These are phyloP conservation scores for Trichoplax adhaerens DNA, from an alignment of 37 sponge, comb jelly and placozoan genomes.

Conservation along the genomic window DNA sequence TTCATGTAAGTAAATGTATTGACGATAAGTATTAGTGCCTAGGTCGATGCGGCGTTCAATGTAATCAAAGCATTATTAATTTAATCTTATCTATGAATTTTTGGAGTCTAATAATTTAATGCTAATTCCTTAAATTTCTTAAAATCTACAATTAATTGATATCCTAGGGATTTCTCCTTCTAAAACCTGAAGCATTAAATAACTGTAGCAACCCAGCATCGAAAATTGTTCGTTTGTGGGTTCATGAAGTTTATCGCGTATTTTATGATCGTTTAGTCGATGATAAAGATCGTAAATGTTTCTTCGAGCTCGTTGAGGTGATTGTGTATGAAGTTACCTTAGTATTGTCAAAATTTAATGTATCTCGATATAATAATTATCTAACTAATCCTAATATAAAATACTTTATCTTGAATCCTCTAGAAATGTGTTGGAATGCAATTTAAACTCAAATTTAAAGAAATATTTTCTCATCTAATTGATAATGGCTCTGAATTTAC, in stretches of 20 bases:
- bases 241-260: constrained; percentile 30
- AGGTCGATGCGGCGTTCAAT: too few species aligned
- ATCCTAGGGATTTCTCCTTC: too few species aligned
- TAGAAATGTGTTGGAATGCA: constrained; percentile 1
- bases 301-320: constrained; percentile 23
- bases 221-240: constrained; percentile 28
- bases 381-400: background rate
- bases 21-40: too few species aligned
- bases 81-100: too few species aligned
- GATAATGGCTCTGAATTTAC: constrained; percentile 16
- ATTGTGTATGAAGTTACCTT: background rate
- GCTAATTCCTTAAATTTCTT: too few species aligned
- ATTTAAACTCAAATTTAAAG: constrained; percentile 18
- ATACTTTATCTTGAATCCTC: too few species aligned
- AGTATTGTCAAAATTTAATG: background rate
- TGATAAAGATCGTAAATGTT: constrained; percentile 4
- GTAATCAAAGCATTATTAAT: too few species aligned
- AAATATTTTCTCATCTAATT: constrained; percentile 20
- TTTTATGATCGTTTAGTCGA: constrained; percentile 34
- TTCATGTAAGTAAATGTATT: constrained; percentile 7
- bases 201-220: background rate
- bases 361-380: background rate
- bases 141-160: too few species aligned
- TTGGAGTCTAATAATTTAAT: too few species aligned
- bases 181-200: too few species aligned